These are phyloP conservation scores for Bombus polaris DNA, from an alignment of 1,140 invertebrate species.

Conservation along the genomic window DNA sequence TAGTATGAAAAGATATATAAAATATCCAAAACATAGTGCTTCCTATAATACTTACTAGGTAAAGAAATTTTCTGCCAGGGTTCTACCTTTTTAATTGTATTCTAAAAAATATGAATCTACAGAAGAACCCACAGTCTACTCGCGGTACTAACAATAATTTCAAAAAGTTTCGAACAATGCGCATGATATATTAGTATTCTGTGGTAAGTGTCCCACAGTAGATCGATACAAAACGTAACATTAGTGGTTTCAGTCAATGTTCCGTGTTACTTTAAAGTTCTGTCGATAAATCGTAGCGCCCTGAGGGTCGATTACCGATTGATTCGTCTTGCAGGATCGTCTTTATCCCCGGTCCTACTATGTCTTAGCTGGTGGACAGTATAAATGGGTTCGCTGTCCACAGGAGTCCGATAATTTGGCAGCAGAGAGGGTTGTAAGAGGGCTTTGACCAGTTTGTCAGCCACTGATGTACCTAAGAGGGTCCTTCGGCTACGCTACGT, in stretches of 20 bases:
- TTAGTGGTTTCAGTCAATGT: background rate
- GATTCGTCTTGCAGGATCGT: slow-evolving; percentile 17
- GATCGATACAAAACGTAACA: no score
- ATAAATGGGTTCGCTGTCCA: slow-evolving; percentile 79
- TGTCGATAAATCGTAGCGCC: background rate
- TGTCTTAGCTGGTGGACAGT: slow-evolving; percentile 62
- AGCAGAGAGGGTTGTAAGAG: slow-evolving; percentile 74
- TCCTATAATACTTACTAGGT: no score
- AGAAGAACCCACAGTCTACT: no score
- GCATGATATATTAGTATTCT: no score
- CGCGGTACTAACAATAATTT: no score
- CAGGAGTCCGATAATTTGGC: slow-evolving; percentile 80
- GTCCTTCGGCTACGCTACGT: slow-evolving; percentile 69
- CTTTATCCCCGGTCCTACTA: slow-evolving; percentile 29
- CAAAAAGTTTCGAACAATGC: no score
- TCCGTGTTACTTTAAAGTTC: background rate
- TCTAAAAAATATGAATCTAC: no score
- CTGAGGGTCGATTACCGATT: slow-evolving; percentile 20
- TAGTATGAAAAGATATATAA: no score
- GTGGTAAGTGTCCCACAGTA: no score
- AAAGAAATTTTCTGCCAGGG: no score
- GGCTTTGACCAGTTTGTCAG: slow-evolving; percentile 80
- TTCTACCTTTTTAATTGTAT: no score
- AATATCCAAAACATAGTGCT: no score
- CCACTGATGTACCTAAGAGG: slow-evolving; percentile 72